phyloP scores from a whole-genome alignment of 2,888 invertebrate genomes.

The Watsonalla cultraria region DNA sequence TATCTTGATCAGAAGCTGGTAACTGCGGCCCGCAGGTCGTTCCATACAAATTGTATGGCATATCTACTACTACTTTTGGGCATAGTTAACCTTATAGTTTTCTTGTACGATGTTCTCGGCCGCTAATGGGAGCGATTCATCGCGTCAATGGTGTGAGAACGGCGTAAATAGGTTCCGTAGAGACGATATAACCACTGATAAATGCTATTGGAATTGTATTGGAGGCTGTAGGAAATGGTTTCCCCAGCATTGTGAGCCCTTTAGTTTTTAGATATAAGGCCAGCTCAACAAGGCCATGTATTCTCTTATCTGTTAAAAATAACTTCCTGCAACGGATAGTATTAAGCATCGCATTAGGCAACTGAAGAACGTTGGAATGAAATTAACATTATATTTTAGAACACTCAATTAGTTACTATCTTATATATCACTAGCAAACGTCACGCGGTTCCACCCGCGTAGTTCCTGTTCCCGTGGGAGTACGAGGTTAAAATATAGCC shows the following conservation, averaged over 20 bases:
- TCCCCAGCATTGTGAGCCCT: slow-evolving; percentile 6
- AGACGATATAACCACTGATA: slow-evolving; percentile 30
- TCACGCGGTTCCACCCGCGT: too few relatives aligned
- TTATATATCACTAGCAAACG: too few relatives aligned
- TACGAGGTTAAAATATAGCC: too few relatives aligned
- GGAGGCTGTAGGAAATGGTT: slow-evolving; percentile 34
- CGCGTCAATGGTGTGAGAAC: slow-evolving; percentile 58
- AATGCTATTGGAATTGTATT: slow-evolving; percentile 33
- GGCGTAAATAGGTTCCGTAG: slow-evolving; percentile 33
- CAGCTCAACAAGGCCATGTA: not conserved
- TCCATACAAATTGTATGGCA: slow-evolving; percentile 76
- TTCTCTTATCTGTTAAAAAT: not conserved
- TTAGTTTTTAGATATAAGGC: not conserved
- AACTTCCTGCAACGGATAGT: too few relatives aligned
- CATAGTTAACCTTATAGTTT: slow-evolving; percentile 75
- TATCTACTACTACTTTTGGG: slow-evolving; percentile 73
- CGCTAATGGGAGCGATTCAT: slow-evolving; percentile 68
- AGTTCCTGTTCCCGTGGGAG: too few relatives aligned
- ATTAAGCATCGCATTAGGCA: too few relatives aligned
- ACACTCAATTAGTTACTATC: too few relatives aligned
- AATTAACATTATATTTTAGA: too few relatives aligned
- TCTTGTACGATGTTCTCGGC: slow-evolving; percentile 59
- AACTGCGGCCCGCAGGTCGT: slow-evolving; percentile 62
- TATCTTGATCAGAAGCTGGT: slow-evolving; percentile 66
- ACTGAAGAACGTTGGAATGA: too few relatives aligned